phyloP scores from a whole-genome alignment of 2,113 vertebrate species.

The Coryphaenoides rupestris region DNA sequence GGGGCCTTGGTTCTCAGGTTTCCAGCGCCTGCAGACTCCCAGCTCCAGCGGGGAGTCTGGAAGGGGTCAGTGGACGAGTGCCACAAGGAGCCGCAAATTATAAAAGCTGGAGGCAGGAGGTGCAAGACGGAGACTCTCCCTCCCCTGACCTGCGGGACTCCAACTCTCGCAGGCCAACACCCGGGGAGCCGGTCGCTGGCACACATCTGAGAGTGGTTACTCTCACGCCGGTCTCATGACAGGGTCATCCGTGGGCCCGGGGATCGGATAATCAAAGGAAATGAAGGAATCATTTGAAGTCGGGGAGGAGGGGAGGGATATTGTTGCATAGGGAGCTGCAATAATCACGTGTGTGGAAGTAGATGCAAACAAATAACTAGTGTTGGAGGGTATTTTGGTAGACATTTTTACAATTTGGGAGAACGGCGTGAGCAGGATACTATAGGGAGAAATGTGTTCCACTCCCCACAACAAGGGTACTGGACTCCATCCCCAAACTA shows the following conservation, averaged over 20 bases:
- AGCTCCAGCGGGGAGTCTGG: slow-evolving; percentile 38
- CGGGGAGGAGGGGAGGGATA: slow-evolving; percentile 34
- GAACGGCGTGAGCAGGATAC: too few species aligned
- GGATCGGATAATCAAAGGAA: slow-evolving; percentile 69
- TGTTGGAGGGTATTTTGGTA: too few species aligned
- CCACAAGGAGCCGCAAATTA: slow-evolving; percentile 54
- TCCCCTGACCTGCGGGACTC: slow-evolving; percentile 43
- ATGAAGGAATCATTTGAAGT: slow-evolving; percentile 64
- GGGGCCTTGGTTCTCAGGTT: slow-evolving; percentile 46
- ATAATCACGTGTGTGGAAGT: not conserved
- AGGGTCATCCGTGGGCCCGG: slow-evolving; percentile 51
- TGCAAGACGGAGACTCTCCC: slow-evolving; percentile 45
- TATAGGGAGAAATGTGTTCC: too few species aligned
- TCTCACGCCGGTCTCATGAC: slow-evolving; percentile 62
- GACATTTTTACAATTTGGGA: too few species aligned
- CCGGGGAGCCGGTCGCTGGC: slow-evolving; percentile 34
- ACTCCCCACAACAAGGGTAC: too few species aligned
- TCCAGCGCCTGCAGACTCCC: slow-evolving; percentile 48
- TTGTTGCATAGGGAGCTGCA: slow-evolving; percentile 51
- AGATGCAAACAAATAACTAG: too few species aligned
- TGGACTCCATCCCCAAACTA: too few species aligned
- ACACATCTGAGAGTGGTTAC: slow-evolving; percentile 74
- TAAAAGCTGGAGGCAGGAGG: slow-evolving; percentile 58
- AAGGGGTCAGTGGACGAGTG: slow-evolving; percentile 51
- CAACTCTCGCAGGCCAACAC: slow-evolving; percentile 20